These are phyloP conservation scores for Eurypyga helias DNA, from an alignment of 2,113 vertebrate genomes.

Conservation along the genomic window DNA sequence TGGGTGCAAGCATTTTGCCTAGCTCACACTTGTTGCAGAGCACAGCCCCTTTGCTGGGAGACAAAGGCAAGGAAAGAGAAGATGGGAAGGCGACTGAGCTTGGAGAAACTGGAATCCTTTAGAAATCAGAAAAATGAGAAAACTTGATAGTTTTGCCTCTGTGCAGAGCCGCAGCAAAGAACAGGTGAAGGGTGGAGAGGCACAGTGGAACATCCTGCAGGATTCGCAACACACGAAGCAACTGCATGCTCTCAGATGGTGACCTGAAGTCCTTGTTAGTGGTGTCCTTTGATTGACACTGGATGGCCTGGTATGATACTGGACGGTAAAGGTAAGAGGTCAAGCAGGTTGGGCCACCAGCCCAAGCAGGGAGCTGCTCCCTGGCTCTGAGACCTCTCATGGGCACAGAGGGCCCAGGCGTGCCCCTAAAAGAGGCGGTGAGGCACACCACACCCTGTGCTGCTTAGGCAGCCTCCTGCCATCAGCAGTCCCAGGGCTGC, in stretches of 20 bases:
- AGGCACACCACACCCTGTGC: not conserved
- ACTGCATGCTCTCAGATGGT: not conserved
- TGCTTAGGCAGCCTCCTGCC: not conserved
- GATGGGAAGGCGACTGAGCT: not conserved
- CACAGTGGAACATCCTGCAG: not conserved
- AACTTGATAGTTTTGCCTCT: not conserved
- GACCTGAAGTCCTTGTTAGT: not conserved
- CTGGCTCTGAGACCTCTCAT: not conserved
- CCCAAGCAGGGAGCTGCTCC: not conserved
- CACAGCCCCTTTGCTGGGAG: not conserved
- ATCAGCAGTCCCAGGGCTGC: not conserved
- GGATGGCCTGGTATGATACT: not conserved
- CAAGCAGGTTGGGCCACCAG: not conserved
- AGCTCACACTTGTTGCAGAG: not conserved
- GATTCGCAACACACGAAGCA: not conserved
- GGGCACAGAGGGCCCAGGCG: not conserved
- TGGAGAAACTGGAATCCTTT: not conserved
- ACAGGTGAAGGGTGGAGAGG: not conserved
- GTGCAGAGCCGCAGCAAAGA: not conserved
- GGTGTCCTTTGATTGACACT: not conserved
- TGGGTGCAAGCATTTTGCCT: not conserved
- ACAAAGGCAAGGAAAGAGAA: not conserved
- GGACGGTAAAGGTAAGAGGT: not conserved
- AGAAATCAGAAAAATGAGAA: not conserved
- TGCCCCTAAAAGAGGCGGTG: not conserved